A percentile compares a stretch with the other conserved stretches of the same genome.
Conservation (phyloP, 2,797 vertebrate species). For the Carapus acus region DNA sequence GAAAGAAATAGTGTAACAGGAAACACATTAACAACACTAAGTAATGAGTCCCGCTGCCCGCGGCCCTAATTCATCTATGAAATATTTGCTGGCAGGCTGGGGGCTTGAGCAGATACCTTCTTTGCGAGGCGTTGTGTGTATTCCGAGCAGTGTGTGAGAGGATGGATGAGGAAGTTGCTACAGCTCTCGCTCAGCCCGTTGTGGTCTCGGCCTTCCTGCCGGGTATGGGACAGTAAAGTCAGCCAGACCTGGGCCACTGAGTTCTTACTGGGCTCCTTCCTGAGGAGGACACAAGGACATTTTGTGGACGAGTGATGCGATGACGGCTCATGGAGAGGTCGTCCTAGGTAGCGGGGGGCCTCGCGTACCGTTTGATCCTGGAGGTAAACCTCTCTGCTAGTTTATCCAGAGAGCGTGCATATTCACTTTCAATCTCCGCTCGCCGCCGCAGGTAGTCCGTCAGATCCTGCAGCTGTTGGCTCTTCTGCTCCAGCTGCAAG, state of each 20-base stretch:
- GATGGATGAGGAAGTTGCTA: constrained; percentile 61
- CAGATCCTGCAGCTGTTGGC: constrained; percentile 74
- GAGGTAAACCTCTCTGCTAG: constrained; percentile 69
- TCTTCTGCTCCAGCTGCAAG: constrained; percentile 72
- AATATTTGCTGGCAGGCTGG: neutral
- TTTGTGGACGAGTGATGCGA: neutral
- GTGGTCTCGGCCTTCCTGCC: constrained; percentile 72
- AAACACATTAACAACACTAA: no score
- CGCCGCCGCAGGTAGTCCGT: constrained; percentile 71
- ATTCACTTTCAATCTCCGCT: constrained; percentile 74
- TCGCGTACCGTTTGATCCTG: constrained; percentile 64
- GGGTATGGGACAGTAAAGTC: constrained; percentile 67
- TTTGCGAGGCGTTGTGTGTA: constrained; percentile 72
- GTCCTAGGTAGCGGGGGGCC: neutral
- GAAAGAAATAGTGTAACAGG: no score
- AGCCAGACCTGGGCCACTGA: constrained; percentile 67
- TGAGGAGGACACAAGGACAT: constrained; percentile 16
- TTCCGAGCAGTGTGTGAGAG: constrained; percentile 68
- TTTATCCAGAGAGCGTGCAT: constrained; percentile 72
- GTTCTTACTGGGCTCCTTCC: constrained; percentile 67
- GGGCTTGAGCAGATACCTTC: constrained; percentile 57
- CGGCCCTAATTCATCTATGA: no score
- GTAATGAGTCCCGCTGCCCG: no score
- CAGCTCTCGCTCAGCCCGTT: constrained; percentile 65
- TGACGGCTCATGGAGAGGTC: no score